Base-by-base conservation (phyloP, 2,888 invertebrate genomes). In the Limnephilus auricula region DNA sequence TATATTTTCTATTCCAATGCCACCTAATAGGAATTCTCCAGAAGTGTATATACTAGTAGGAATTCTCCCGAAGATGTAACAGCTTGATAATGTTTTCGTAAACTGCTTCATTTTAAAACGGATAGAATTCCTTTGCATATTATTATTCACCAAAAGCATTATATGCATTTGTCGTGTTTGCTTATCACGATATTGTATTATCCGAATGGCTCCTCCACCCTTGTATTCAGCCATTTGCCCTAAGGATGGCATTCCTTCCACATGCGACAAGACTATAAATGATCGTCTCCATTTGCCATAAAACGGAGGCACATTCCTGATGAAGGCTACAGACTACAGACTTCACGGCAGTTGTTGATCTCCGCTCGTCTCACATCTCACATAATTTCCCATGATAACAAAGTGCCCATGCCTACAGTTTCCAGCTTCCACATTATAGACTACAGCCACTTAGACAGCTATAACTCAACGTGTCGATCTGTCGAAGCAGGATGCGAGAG, bases 241-340 rank as follows among this genome's bases (percentile, higher is more conserved):
- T 79, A 13, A 31, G 82, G 40, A 85, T 13, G 37, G 40, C 85
- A 30, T n/a, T 40, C 30, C 85, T 15, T 40, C 30, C 37, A 85
- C 85, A n/a, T 9, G 85, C 10, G 65, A 65, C 65, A 65, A 9
- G 65, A n/a, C 40, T 18, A 85, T 85, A 40, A 85, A 85, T 85
- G 9, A 85, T 85, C 85, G 30, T 85, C 40, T 45, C 45, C 85
- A 85, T 85, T 85, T 45, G 85, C 40, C 85, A 30, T 40, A 45
- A 65, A 25, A 65, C 65, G 65, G 25, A 65, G 65, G 65, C 25
- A 25, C 25, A 65, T 65, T 25, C 65, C 65, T 65, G 65, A 65
- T 2, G 65, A 25, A 65, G n/a, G n/a, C 65, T n/a, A 65, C 65
- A 65, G 65, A 65, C 65, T 65, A 6, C 65, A 65, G 65, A 25